A percentile compares a stretch with the other conserved stretches of the same genome.
Evolutionary conservation across 53 echinoderm and acorn worm genomes (phyloP).

Genomic region (Apostichopus leukothele): DNA sequence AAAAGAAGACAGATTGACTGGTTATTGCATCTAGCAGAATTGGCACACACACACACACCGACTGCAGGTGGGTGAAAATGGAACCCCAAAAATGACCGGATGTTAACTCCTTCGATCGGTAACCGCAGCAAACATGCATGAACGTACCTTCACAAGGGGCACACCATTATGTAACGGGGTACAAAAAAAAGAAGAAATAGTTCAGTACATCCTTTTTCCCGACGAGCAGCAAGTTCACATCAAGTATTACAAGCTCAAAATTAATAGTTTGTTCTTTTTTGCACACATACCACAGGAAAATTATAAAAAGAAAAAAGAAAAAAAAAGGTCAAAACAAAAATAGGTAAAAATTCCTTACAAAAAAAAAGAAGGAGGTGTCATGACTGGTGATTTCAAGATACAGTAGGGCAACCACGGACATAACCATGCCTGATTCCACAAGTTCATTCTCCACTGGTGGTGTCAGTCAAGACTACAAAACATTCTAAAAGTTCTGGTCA

Average conservation of each 20-base stretch:
- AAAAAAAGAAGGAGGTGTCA: conserved; percentile 20
- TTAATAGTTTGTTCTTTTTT: conserved; percentile 6
- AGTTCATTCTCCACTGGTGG: conserved; percentile 44
- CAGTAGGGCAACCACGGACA: conserved; percentile 44
- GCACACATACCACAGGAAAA: conserved; percentile 25
- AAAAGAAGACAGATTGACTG: no score
- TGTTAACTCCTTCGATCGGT: not conserved
- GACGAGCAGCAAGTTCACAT: conserved; percentile 24
- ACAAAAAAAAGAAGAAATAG: not conserved
- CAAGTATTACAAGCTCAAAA: conserved; percentile 29
- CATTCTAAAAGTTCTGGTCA: conserved; percentile 45
- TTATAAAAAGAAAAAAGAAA: not conserved
- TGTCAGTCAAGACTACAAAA: conserved; percentile 48
- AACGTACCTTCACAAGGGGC: conserved; percentile 3
- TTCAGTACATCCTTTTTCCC: not conserved
- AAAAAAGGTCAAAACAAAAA: not conserved
- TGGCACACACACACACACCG: no score
- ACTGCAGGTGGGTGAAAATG: not conserved
- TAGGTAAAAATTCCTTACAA: not conserved
- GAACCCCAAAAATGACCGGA: not conserved
- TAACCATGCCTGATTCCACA: conserved; percentile 45
- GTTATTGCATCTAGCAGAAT: no score
- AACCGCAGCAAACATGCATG: conserved; percentile 9
- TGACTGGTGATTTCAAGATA: conserved; percentile 45
- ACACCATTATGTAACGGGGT: conserved; percentile 6